phyloP scores from a whole-genome alignment of 2,797 vertebrate genomes.

The Coregonus sp. region DNA sequence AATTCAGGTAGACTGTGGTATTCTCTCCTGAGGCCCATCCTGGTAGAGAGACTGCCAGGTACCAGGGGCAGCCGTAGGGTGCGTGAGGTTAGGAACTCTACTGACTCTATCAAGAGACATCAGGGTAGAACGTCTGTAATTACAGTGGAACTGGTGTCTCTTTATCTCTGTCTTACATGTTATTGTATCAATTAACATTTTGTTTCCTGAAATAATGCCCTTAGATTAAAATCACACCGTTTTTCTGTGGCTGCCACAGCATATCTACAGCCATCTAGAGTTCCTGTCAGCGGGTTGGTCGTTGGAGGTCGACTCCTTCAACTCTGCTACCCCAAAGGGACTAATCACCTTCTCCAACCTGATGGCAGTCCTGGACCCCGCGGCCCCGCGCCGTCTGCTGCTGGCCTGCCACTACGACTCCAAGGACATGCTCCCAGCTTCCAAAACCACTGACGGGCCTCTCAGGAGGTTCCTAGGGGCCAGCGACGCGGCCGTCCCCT shows the following conservation, averaged over 20 bases:
- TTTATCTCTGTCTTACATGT: background rate
- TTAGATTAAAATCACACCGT: background rate
- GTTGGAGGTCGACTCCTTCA: conserved; percentile 77
- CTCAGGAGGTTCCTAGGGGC: conserved; percentile 74
- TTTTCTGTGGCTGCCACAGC: conserved; percentile 57
- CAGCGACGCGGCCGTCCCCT: conserved; percentile 80
- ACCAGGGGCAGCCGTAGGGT: conserved; percentile 70
- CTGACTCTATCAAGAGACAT: background rate
- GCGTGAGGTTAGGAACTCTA: conserved; percentile 68
- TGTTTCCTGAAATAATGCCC: background rate
- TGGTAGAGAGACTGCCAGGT: conserved; percentile 74
- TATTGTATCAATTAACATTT: background rate
- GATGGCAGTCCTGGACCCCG: conserved; percentile 75
- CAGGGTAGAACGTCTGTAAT: background rate
- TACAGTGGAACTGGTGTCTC: background rate
- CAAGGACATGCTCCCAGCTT: conserved; percentile 64
- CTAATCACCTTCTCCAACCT: conserved; percentile 71
- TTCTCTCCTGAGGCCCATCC: conserved; percentile 69
- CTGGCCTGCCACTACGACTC: conserved; percentile 83
- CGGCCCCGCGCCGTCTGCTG: conserved; percentile 65
- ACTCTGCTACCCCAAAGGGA: conserved; percentile 70
- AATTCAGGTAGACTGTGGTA: conserved; percentile 71
- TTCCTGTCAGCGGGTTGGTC: conserved; percentile 71
- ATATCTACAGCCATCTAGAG: conserved; percentile 64
- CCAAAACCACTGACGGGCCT: conserved; percentile 20